These are phyloP conservation scores for Clavelina lepadiformis DNA, from an alignment of 23 tunicate genomes.

Conservation along the genomic window DNA sequence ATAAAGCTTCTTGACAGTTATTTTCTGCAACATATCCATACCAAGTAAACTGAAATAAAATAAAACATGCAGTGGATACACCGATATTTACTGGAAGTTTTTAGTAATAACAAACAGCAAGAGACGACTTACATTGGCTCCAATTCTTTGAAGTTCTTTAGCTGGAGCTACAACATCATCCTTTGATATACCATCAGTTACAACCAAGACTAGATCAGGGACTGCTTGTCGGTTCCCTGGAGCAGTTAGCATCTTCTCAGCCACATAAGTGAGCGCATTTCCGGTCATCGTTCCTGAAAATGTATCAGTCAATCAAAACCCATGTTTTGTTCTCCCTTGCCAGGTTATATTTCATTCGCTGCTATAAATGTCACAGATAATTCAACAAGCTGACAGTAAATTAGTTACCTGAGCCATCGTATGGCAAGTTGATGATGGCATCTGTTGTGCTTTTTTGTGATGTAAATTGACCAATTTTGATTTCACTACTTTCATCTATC, in stretches of 20 bases:
- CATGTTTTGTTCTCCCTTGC: not conserved
- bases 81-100: too few species aligned
- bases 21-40: too few species aligned
- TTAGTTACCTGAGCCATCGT: constrained; percentile 67
- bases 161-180: constrained; percentile 70
- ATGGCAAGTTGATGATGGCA: constrained; percentile 64
- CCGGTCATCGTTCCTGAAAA: constrained; percentile 64
- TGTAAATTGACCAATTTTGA: constrained; percentile 62
- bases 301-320: not conserved
- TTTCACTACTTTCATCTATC: constrained; percentile 67
- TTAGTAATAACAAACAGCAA: too few species aligned
- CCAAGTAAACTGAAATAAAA: too few species aligned
- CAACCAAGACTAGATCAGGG: constrained; percentile 64
- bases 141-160: constrained; percentile 31
- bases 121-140: constrained; percentile 64
- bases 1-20: too few species aligned
- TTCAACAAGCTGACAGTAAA: not conserved
- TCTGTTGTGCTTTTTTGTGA: constrained; percentile 29
- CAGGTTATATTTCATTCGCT: not conserved
- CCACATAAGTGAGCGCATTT: constrained; percentile 67
- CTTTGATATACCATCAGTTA: constrained; percentile 75
- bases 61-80: too few species aligned
- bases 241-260: constrained; percentile 41
- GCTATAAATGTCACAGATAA: not conserved
- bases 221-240: constrained; percentile 64